These are phyloP conservation scores for Junco hyemalis DNA, from an alignment of 2,113 vertebrate species.

Conservation along the genomic window DNA sequence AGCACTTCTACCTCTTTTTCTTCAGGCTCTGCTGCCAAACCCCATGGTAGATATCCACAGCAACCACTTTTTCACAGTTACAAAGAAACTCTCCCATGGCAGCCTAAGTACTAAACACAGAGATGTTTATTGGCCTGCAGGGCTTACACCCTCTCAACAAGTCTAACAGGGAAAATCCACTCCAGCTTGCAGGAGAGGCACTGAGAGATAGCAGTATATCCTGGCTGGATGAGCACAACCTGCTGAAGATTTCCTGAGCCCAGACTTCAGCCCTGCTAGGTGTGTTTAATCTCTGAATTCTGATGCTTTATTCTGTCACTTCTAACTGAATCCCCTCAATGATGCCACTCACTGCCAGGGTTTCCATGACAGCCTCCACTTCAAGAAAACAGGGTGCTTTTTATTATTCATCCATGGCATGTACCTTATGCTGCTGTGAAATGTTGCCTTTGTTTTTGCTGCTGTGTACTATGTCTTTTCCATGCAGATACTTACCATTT, in stretches of 20 bases:
- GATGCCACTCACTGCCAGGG: background rate
- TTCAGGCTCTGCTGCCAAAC: background rate
- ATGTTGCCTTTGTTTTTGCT: background rate
- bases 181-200: background rate
- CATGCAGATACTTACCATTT: background rate
- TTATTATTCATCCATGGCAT: background rate
- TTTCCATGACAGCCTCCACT: background rate
- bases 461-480: accelerated
- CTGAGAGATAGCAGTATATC: background rate
- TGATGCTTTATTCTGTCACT: background rate
- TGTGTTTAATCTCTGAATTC: background rate
- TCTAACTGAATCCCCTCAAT: background rate
- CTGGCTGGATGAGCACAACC: background rate
- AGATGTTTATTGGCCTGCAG: background rate
- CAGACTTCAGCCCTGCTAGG: background rate
- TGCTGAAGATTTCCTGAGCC: background rate
- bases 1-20: background rate
- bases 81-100: background rate
- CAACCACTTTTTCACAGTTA: background rate
- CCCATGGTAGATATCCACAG: background rate
- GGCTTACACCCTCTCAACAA: background rate
- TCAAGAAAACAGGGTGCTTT: background rate
- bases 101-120: background rate
- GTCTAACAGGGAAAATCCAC: background rate
- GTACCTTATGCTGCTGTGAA: background rate